These are phyloP conservation scores for Scaptomyza montana DNA, from an alignment of 1,140 invertebrate genomes.

Conservation along the genomic window DNA sequence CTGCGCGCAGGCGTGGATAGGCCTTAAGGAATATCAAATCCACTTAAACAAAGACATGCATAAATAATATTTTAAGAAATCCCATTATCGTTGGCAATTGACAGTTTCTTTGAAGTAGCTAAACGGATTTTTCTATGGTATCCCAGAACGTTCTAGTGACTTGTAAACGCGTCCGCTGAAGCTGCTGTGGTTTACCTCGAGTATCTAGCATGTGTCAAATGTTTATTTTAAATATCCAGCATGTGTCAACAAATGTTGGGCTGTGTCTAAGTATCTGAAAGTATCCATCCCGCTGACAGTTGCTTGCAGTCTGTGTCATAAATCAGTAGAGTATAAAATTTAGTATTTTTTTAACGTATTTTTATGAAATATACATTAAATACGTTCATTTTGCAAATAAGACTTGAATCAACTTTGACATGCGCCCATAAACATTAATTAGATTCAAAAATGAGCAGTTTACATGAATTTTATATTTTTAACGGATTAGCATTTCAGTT, in stretches of 20 bases:
- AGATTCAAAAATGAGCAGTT: constrained; percentile 78
- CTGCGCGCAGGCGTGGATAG: constrained; percentile 55
- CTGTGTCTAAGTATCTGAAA: constrained; percentile 5
- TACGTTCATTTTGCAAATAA: too few relatives aligned
- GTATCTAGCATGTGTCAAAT: constrained; percentile 40
- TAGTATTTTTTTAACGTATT: background rate
- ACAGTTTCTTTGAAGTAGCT: constrained; percentile 68
- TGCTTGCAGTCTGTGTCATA: constrained; percentile 46
- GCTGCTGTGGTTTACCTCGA: constrained; percentile 47
- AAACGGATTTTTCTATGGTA: constrained; percentile 41
- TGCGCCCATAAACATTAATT: constrained; percentile 72
- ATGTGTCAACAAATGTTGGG: constrained; percentile 69
- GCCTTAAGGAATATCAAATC: constrained; percentile 42
- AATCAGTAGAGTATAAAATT: constrained; percentile 42
- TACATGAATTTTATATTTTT: constrained; percentile 75
- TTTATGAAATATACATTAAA: background rate
- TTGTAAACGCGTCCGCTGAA: constrained; percentile 63
- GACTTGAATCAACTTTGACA: constrained; percentile 53
- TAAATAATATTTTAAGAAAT: constrained; percentile 53
- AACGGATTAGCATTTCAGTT: constrained; percentile 73
- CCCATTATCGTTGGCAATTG: constrained; percentile 70
- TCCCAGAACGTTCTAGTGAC: constrained; percentile 49
- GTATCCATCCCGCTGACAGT: constrained; percentile 58
- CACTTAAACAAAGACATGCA: constrained; percentile 58
- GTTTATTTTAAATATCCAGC: constrained; percentile 9